Evolutionary conservation across 2,113 vertebrate species (phyloP).

Genomic region (Struthidea cinerea): DNA sequence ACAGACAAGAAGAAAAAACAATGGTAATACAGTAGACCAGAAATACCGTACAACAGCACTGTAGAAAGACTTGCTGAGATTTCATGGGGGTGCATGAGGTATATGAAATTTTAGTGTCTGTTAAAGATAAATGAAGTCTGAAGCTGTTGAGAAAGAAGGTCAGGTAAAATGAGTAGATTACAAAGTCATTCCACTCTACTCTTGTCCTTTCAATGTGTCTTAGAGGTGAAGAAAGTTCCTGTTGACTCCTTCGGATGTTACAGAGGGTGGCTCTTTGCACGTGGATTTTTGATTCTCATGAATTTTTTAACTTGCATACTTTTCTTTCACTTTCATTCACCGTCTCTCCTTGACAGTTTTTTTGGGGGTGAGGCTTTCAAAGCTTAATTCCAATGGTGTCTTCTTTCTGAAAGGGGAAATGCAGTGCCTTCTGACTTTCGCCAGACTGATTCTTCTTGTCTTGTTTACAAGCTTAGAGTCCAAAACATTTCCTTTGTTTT

Average conservation of each 20-base stretch:
- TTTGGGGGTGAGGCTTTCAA: neutral
- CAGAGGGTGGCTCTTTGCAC: neutral
- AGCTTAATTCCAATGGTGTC: neutral
- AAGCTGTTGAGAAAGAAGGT: neutral
- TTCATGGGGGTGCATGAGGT: neutral
- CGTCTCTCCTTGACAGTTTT: neutral
- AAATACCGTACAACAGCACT: neutral
- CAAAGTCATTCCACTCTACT: neutral
- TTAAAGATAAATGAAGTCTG: neutral
- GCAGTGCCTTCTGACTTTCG: neutral
- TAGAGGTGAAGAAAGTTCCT: neutral
- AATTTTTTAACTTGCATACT: neutral
- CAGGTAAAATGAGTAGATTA: neutral
- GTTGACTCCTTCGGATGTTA: neutral
- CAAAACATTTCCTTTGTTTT: neutral
- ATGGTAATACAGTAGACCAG: neutral
- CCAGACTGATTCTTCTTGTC: neutral
- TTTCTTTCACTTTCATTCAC: neutral
- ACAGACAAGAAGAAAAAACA: neutral
- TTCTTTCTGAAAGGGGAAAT: neutral
- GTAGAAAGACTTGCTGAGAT: neutral
- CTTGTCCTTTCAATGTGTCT: fast-evolving
- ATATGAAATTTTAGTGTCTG: neutral
- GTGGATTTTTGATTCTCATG: neutral
- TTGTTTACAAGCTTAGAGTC: neutral